phyloP scores from a whole-genome alignment of 2,113 vertebrate genomes.

The Pithys albifrons region DNA sequence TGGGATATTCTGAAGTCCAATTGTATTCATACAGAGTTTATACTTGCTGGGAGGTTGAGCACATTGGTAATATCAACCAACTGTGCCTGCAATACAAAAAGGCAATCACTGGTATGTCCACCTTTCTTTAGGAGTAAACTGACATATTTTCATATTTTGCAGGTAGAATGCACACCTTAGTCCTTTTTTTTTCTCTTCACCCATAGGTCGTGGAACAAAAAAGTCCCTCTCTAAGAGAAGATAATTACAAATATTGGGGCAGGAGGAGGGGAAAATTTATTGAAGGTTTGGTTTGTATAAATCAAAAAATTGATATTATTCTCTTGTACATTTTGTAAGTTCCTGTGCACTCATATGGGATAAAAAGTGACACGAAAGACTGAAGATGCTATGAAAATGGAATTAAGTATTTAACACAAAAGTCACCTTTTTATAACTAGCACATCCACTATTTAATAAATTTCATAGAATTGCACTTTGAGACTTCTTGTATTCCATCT shows the following conservation, averaged over 20 bases:
- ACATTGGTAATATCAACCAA: not conserved
- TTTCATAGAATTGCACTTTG: constrained; percentile 49
- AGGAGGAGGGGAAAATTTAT: not conserved
- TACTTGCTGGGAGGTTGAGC: not conserved
- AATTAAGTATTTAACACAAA: not conserved
- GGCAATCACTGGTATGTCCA: not conserved
- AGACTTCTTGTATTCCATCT: constrained; percentile 19
- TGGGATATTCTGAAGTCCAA: not conserved
- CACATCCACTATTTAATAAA: constrained; percentile 60
- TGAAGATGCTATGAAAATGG: not conserved
- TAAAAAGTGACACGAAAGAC: not conserved
- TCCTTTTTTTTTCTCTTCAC: not conserved
- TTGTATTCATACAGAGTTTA: not conserved
- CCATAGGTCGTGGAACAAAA: constrained; percentile 28
- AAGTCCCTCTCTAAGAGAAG: constrained; percentile 51
- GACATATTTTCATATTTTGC: not conserved
- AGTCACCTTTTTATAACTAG: constrained; percentile 34
- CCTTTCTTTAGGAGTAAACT: not conserved
- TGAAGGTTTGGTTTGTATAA: not conserved
- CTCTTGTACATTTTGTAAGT: constrained; percentile 1
- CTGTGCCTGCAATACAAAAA: not conserved
- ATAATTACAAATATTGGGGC: constrained; percentile 41
- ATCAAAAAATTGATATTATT: not conserved
- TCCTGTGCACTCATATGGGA: not conserved
- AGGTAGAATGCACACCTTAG: not conserved